Percentiles rank a stretch among this genome's conserved stretches.
Conservation (phyloP, 2,888 invertebrate genomes). For the Octodonta nipae region DNA sequence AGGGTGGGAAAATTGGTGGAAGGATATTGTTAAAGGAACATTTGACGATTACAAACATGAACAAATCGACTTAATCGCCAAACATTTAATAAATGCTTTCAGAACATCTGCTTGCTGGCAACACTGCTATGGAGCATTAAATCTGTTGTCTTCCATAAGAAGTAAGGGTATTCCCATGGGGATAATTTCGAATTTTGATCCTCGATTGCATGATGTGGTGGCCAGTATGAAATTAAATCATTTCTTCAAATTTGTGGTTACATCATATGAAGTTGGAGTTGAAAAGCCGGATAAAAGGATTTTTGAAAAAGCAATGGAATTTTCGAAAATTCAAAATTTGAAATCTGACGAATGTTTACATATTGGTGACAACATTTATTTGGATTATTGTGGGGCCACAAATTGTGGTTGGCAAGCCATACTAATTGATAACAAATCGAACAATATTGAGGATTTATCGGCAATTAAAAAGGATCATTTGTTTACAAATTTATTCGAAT, state of each 20-base stretch:
- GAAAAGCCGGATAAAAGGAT: conserved; percentile 66
- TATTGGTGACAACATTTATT: conserved; percentile 62
- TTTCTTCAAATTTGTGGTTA: conserved; percentile 65
- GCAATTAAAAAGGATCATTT: conserved; percentile 33
- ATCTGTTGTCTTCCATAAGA: conserved; percentile 49
- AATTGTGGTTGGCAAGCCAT: conserved; percentile 63
- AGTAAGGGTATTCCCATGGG: conserved; percentile 45
- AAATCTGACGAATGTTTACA: conserved; percentile 58
- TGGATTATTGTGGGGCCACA: conserved; percentile 68
- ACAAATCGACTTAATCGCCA: conserved; percentile 42
- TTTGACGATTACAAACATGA: conserved; percentile 41
- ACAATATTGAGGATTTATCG: conserved; percentile 34
- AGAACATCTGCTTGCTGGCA: conserved; percentile 63
- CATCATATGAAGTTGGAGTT: conserved; percentile 59
- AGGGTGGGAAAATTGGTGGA: conserved; percentile 77
- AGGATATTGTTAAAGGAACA: conserved; percentile 48
- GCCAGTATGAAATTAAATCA: conserved; percentile 49
- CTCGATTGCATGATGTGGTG: conserved; percentile 57
- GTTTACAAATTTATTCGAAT: conserved; percentile 39
- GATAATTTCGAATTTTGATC: conserved; percentile 81
- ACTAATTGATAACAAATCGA: conserved; percentile 34
- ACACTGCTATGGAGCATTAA: conserved; percentile 48
- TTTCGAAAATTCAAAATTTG: conserved; percentile 34
- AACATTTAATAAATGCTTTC: conserved; percentile 54
- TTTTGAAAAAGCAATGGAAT: conserved; percentile 49